Base-by-base conservation (phyloP, 2,113 vertebrate genomes). In the Halcyon senegalensis region DNA sequence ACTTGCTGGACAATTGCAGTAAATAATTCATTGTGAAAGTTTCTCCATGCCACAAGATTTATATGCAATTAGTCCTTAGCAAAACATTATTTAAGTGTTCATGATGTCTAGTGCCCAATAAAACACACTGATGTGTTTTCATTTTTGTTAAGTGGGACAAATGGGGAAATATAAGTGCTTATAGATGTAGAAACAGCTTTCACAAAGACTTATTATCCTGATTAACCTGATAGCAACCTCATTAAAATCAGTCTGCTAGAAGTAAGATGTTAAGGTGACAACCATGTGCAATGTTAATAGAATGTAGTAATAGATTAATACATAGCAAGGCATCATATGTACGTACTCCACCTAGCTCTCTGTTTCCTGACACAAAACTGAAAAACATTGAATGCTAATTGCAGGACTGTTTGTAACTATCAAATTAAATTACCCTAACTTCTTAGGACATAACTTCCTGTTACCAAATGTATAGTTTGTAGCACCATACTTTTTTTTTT, bases 171-270 rank as follows among this genome's bases (percentile, higher is more conserved):
- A 13, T 5, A 84, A 77, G 16, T 51, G 44, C 74, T 77, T 74
- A 41, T 11, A 41, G 14, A 63, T 63, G 55, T 31, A 77, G 43
- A 90, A 89, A 51, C 5, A 44, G 46, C 50, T 77, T 82, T 88
- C 70, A 68, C 50, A 84, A 74, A 86, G 41, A 93, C 46, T 92
- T 90, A 75, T 81, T 91, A 90, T 69, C 59, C 72, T 67, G 60
- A 89, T 84, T 93, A 97, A 90, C 55, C 50, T 63, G n/a, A 80
- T 53, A 92, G 46, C 39, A 85, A 64, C 10, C 73, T 77, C 63
- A 81, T 74, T 84, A 95, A 96, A 94, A 77, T 88, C 31, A 74
- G 17, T 60, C 46, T 76, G 63, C 63, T 63, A 66, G 56, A 86
- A 92, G 48, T 27, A 79, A 92, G 39, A 50, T 77, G 72, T 31